A percentile compares a stretch with the other conserved stretches of the same genome.
Conservation (phyloP, 2,113 vertebrate species). For the Dolichotis patagonum region DNA sequence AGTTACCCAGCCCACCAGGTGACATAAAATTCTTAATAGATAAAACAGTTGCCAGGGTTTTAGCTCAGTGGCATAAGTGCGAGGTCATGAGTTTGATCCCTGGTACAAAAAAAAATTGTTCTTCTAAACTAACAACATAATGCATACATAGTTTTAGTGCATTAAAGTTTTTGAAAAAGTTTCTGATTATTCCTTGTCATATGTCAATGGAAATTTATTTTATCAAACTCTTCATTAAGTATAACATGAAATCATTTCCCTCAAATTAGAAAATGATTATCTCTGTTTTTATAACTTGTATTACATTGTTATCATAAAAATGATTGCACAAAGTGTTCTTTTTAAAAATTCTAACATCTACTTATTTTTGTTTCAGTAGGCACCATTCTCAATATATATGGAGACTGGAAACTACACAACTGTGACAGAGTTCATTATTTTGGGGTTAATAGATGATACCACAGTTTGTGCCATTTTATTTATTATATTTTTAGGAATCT, state of each 20-base stretch:
- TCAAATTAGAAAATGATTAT: not conserved
- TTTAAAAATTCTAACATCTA: not conserved
- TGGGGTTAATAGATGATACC: conserved; percentile 70
- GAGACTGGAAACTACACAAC: conserved; percentile 56
- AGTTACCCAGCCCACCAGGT: not conserved
- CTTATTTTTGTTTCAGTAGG: not conserved
- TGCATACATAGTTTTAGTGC: not conserved
- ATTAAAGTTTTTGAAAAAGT: not conserved
- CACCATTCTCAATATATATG: conserved; percentile 45
- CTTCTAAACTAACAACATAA: not conserved
- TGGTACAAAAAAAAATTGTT: not conserved
- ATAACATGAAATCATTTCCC: not conserved
- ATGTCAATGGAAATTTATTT: not conserved
- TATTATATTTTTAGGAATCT: conserved; percentile 67
- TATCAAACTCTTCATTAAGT: not conserved
- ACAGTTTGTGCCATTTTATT: conserved; percentile 65
- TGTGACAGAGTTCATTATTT: conserved; percentile 71
- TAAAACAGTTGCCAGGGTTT: not conserved
- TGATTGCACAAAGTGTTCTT: not conserved
- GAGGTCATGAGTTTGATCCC: too few species aligned
- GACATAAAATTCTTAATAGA: not conserved
- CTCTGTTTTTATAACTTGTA: not conserved
- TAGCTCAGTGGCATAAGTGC: too few species aligned
- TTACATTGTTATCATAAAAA: not conserved
- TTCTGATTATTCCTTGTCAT: not conserved